Conservation (phyloP, 2,797 vertebrate genomes). For the Aldrovandia affinis region DNA sequence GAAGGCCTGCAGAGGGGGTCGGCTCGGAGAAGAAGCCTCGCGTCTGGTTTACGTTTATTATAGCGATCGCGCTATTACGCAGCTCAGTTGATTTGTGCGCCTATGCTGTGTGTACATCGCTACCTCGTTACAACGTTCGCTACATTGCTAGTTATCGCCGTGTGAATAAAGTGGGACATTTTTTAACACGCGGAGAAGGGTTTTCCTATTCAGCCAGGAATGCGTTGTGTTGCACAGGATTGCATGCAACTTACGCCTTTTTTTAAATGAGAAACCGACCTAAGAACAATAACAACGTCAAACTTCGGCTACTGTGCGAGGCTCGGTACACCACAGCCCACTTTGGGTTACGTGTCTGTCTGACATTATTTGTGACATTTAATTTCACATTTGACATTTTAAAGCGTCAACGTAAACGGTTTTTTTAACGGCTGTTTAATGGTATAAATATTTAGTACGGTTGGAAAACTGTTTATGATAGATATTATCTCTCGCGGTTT, state of each 20-base stretch:
- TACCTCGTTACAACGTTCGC: background rate
- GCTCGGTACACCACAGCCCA: background rate
- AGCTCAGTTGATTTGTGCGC: constrained; percentile 14
- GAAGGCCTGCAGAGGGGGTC: constrained; percentile 70
- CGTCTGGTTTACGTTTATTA: background rate
- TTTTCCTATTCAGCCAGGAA: background rate
- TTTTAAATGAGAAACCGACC: background rate
- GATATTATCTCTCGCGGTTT: too few relatives aligned
- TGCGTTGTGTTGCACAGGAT: background rate
- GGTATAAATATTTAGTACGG: background rate
- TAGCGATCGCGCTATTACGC: background rate
- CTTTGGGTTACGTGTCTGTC: background rate
- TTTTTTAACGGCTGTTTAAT: background rate
- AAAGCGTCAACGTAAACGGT: background rate
- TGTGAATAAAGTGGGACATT: background rate
- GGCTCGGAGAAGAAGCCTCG: constrained; percentile 36
- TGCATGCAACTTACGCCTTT: background rate
- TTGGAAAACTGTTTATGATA: background rate
- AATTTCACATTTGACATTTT: constrained; percentile 12
- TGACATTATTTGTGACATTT: background rate
- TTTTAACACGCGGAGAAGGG: background rate
- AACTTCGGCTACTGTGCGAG: background rate
- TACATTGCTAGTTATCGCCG: background rate
- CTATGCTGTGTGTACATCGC: background rate
- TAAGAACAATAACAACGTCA: background rate